Evolutionary conservation across 2,797 vertebrate species (phyloP), one percentile per base, ranked within the genome.

Genomic region (Silurus aristotelis): DNA sequence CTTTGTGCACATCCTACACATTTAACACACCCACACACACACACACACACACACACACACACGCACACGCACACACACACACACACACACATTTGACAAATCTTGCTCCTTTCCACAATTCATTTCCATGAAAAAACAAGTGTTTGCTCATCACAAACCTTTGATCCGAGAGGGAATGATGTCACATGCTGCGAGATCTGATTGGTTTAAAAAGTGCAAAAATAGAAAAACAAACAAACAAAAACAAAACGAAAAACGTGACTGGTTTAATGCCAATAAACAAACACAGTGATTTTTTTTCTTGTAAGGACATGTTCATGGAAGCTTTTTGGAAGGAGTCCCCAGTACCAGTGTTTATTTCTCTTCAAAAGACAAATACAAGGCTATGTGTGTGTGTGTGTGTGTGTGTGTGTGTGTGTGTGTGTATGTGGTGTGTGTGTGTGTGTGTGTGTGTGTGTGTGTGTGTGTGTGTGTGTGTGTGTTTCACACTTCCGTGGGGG

Each of bases 51-150:
- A 70, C 68, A 72, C 72, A 75, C n/a, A 72, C 25, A 58, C 73
- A 76, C n/a, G n/a, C 52, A 48, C 22, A 73, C 22, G 52, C 72
- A 78, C 75, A 79, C 20, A 43, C 52, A 48, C 22, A 73, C 52
- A 48, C 22, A 73, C 22, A 73, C 72, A 78, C 75, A 79, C 20
- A 43, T 52, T 52, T 52, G 48, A 52, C 10, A 8, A 52, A 67
- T 52, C 46, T 55, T 66, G 46, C 5, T 14, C 22, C 64, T n/a
- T 80, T 66, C 4, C 14, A 80, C 61, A 66, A 64, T 61, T 48
- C 43, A 38, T 66, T 64, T 25, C 66, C 46, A 64, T 80, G 77
- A 80, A 46, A 66, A 80, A 80, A 80, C 27, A 80, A 66, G 52
- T 6, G n/a, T 67, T 61, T n/a, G 20, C 76, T 63, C 43, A 79